Base-by-base conservation (phyloP, 2,797 vertebrate species). In the Hydrolagus colliei region DNA sequence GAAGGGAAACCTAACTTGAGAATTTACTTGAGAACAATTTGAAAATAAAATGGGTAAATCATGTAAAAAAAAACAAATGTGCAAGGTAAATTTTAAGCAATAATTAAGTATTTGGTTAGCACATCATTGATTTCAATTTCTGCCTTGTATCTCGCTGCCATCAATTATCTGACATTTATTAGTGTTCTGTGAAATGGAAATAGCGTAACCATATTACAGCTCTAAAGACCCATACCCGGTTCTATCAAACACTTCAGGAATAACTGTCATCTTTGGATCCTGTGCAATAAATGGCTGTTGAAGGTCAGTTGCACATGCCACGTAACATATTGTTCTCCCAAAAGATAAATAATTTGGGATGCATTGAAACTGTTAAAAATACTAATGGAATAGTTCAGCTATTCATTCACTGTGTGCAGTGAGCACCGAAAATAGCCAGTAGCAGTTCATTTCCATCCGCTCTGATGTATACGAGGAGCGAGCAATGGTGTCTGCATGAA, bases 371-470 rank as follows among this genome's bases (percentile, higher is more conserved):
- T 88, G 59, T 41, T 73, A 85, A 86, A 86, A n/a, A 88, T 87
- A 76, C 74, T 87, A 84, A 87, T 86, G 73, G 68, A 67, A 75
- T 5, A 0, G 65, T 32, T 90, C 86, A 86, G 61, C 41, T 52
- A 52, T 52, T 52, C 41, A 52, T 52, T 89, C 84, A 89, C 87
- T 85, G 72, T 10, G 0, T 88, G 65, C 0, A 2, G 71, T 10
- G 0, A 86, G 32, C 72, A 59, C 71, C 82, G 63, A 85, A 86
- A 87, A 14, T n/a, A 85, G 72, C 41, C 87, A 88, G 78, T 41
- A 89, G 10, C 22, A 85, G 85, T 88, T 88, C 86, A 90, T 88
- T 90, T 68, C 41, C 77, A n/a, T 86, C 73, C 86, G 65, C 41
- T 88, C 85, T 68, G 41, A 59, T 68, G 72, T 85, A 72, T 12